Conservation (phyloP, 2,113 vertebrate genomes). For the Nothobranchius kuhntae region DNA sequence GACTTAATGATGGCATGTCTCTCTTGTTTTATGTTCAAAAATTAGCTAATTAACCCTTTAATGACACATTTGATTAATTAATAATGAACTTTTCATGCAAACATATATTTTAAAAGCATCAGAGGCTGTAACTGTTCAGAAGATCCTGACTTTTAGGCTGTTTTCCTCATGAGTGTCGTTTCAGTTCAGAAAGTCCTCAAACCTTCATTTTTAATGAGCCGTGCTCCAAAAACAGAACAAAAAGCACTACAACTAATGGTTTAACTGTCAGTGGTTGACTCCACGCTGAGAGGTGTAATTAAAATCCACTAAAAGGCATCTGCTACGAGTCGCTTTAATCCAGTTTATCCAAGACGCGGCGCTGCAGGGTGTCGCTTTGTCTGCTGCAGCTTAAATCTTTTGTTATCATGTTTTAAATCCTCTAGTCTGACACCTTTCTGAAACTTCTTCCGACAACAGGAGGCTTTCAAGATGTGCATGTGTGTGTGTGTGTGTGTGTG, state of each 20-base stretch:
- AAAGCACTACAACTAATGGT: conserved; percentile 25
- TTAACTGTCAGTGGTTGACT: conserved; percentile 28
- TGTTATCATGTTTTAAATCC: neutral
- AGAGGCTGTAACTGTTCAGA: too few species aligned
- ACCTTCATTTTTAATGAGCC: neutral
- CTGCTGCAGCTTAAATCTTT: conserved; percentile 2
- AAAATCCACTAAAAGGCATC: conserved; percentile 66
- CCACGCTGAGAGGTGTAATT: conserved; percentile 51
- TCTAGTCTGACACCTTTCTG: neutral
- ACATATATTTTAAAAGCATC: too few species aligned
- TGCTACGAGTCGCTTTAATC: conserved; percentile 59
- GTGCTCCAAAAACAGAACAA: conserved; percentile 1
- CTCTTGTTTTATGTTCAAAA: too few species aligned
- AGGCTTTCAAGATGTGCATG: neutral
- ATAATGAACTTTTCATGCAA: too few species aligned
- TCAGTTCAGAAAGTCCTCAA: neutral
- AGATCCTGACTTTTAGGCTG: too few species aligned
- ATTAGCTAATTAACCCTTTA: too few species aligned
- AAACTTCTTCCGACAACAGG: neutral
- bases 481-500: conserved; percentile 34
- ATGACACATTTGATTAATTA: too few species aligned
- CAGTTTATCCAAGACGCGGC: conserved; percentile 51
- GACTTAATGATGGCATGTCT: too few species aligned
- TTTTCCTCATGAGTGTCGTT: neutral
- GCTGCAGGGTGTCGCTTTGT: conserved; percentile 32